Evolutionary conservation across 1,140 invertebrate species (phyloP).

Genomic region (Drosophila sp.): DNA sequence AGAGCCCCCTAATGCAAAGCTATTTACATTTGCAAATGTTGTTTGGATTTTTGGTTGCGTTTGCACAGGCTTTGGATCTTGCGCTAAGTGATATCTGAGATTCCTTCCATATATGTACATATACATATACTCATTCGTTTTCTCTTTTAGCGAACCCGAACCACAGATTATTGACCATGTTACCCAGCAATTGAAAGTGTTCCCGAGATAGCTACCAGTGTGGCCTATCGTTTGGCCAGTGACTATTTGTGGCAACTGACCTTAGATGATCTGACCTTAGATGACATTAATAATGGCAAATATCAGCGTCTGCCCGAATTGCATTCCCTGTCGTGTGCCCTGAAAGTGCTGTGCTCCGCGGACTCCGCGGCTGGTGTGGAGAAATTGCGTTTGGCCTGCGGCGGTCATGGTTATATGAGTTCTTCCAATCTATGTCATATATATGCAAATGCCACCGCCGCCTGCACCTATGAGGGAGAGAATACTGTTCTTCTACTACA

Average conservation of each 20-base stretch:
- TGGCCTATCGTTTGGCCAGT: conserved; percentile 90
- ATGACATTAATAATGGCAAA: conserved; percentile 90
- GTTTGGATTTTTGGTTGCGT: too few species aligned
- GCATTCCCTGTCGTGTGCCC: conserved; percentile 93
- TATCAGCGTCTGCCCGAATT: conserved; percentile 91
- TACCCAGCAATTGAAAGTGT: conserved; percentile 96
- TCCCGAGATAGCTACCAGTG: conserved; percentile 90
- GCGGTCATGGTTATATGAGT: conserved; percentile 96
- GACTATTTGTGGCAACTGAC: conserved; percentile 89
- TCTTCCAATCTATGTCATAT: conserved; percentile 91
- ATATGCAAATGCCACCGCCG: conserved; percentile 91
- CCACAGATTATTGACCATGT: conserved; percentile 96
- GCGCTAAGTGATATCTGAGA: too few species aligned
- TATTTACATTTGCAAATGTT: too few species aligned
- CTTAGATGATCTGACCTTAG: conserved; percentile 89
- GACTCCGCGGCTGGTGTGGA: conserved; percentile 90
- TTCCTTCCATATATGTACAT: too few species aligned
- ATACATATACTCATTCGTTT: too few species aligned
- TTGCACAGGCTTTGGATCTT: too few species aligned
- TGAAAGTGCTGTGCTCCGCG: conserved; percentile 93
- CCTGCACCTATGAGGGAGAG: conserved; percentile 97
- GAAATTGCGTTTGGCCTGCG: conserved; percentile 92
- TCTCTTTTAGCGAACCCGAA: conserved; percentile 86
- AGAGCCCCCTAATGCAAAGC: too few species aligned
- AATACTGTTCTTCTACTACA: conserved; percentile 96